A percentile compares a stretch with the other conserved stretches of the same genome.
These are phyloP conservation scores for Platypus cylindrus DNA, from an alignment of 2,888 invertebrate species.

Conservation along the genomic window DNA sequence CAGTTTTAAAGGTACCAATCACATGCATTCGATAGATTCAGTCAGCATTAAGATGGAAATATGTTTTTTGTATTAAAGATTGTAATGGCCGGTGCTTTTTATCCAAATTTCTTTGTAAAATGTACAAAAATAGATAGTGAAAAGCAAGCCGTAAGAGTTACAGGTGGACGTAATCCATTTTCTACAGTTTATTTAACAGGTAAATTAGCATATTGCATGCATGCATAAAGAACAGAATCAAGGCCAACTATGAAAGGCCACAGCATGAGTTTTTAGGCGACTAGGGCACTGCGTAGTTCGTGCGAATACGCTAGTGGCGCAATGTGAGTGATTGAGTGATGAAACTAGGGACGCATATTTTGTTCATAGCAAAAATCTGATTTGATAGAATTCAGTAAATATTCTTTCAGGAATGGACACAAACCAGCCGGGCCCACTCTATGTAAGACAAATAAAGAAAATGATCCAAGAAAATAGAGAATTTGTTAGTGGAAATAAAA, in stretches of 20 bases:
- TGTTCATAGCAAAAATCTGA: not conserved
- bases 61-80: slow-evolving; percentile 37
- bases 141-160: slow-evolving; percentile 47
- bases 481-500: no score
- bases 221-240: no score
- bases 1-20: slow-evolving; percentile 49
- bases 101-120: slow-evolving; percentile 78
- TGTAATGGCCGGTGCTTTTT: slow-evolving; percentile 78
- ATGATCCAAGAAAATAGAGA: slow-evolving; percentile 34
- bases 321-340: no score
- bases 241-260: no score
- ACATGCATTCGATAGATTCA: not conserved
- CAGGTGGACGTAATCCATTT: slow-evolving; percentile 65
- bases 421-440: slow-evolving; percentile 57
- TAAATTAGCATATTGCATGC: no score
- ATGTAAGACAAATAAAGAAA: slow-evolving; percentile 50
- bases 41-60: not conserved
- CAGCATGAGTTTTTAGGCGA: no score
- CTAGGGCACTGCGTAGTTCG: no score
- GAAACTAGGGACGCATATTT: no score
- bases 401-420: slow-evolving; percentile 34
- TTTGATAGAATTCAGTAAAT: not conserved
- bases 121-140: slow-evolving; percentile 46
- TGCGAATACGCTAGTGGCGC: no score
- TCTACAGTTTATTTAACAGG: slow-evolving; percentile 57